These are phyloP conservation scores for Hippopotamyrus pictus DNA, from an alignment of 2,797 vertebrate genomes.

Conservation along the genomic window DNA sequence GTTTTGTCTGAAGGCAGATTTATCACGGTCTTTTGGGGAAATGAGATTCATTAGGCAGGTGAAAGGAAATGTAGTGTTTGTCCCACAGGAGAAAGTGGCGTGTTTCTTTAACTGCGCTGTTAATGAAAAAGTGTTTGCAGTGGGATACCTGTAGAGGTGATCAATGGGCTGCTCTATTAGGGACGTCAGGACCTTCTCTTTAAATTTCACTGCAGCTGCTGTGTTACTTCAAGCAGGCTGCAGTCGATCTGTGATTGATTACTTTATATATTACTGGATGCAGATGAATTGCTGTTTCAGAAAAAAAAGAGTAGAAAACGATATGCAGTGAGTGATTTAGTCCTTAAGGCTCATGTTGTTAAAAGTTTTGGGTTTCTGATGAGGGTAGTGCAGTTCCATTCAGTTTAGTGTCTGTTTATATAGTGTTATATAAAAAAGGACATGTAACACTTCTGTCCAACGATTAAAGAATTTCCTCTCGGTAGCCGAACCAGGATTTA, in stretches of 20 bases:
- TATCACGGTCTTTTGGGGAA: slow-evolving; percentile 21
- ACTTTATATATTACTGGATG: background rate
- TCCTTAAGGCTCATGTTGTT: background rate
- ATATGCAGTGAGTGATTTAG: background rate
- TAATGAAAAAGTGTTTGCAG: slow-evolving; percentile 3
- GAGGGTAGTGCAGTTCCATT: background rate
- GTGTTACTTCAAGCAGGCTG: background rate
- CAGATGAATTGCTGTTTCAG: slow-evolving; percentile 3
- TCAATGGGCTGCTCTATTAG: slow-evolving; percentile 1
- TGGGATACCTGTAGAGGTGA: background rate
- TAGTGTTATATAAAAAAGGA: background rate
- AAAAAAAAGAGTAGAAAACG: slow-evolving; percentile 7
- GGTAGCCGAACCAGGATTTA: background rate
- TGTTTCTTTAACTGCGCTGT: slow-evolving; percentile 12
- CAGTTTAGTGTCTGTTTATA: background rate
- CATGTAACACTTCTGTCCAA: background rate
- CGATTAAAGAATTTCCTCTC: background rate
- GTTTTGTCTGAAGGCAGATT: slow-evolving; percentile 7
- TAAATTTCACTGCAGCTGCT: background rate
- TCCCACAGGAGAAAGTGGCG: background rate
- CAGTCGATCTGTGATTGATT: slow-evolving; percentile 11
- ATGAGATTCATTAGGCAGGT: slow-evolving; percentile 17
- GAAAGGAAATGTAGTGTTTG: background rate
- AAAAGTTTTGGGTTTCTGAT: background rate
- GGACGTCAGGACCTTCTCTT: background rate